Base-by-base conservation (phyloP, 2,888 invertebrate genomes). In the Aphodius sticticus region DNA sequence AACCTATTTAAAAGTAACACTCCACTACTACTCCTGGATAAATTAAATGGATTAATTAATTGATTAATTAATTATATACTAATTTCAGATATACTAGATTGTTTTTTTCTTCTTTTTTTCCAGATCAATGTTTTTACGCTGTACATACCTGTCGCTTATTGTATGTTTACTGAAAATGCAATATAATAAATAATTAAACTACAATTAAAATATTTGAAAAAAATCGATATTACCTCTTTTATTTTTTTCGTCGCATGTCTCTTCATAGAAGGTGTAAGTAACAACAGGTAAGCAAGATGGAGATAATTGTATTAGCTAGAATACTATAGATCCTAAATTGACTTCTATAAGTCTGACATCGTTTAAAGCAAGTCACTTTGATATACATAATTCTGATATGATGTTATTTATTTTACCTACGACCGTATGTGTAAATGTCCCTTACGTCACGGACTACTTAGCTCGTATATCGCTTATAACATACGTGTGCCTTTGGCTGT, bases 131-230 rank as follows among this genome's bases (percentile, higher is more conserved):
- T 85, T 85, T 85, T 85, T 83, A 26, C 83, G 85, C 85, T 86
- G 86, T 86, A 86, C 83, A 86, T 86, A 86, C 84, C 85, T 84
- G 84, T 84, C 83, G 85, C 86, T 85, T 85, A 85, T 84, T 85
- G 84, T 86, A 85, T 85, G 85, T 86, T 85, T 83, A 85, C 83
- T 84, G 83, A 84, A 83, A 84, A 83, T 84, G 84, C 85, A 85
- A 84, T 84, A 84, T 85, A 84, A 70, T 83, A 81, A 84, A 83
- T 83, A 84, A 84, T 84, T 84, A 84, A 84, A 84, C 83, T 83
- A 83, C 83, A 83, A 84, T 83, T 84, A 81, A 83, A 83, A 79
- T 76, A 80, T 80, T 82, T 81, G 77, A 80, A 82, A 78, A 77
- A 71, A 71, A 82, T 53, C 53, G 53, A 53, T 53, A 53, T 53